Evolutionary conservation across 2,888 invertebrate species (phyloP).

Genomic region (Amphipyra berbera): DNA sequence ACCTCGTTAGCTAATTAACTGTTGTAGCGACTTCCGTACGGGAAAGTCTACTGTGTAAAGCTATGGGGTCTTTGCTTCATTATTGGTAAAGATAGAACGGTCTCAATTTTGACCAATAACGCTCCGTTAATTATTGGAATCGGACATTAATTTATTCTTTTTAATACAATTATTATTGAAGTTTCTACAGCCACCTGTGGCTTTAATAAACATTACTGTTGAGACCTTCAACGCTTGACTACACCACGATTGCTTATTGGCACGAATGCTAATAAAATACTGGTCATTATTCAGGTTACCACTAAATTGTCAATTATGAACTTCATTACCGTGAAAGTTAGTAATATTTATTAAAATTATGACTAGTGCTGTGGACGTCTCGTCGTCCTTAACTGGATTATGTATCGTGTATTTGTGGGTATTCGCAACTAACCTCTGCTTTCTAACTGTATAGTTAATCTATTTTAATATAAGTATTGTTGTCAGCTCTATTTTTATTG

Average conservation of each 20-base stretch:
- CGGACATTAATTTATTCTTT: slow-evolving; percentile 6
- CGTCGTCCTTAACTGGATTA: slow-evolving; percentile 48
- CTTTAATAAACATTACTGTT: slow-evolving; percentile 29
- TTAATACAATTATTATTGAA: slow-evolving; percentile 14
- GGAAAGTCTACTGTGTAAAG: no score
- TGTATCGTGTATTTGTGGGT: slow-evolving; percentile 50
- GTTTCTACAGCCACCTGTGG: slow-evolving; percentile 28
- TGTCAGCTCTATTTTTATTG: neutral
- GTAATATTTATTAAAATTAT: slow-evolving; percentile 35
- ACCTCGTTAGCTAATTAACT: no score
- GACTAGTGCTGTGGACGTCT: slow-evolving; percentile 20
- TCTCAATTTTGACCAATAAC: no score
- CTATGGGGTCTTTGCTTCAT: no score
- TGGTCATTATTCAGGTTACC: slow-evolving; percentile 38
- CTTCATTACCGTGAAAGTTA: slow-evolving; percentile 21
- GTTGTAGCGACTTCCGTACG: no score
- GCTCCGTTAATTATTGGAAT: no score
- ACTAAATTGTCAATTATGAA: slow-evolving; percentile 28
- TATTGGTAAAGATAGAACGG: no score
- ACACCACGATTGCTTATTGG: slow-evolving; percentile 33
- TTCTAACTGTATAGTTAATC: slow-evolving; percentile 18
- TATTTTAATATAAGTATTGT: neutral
- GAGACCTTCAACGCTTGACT: slow-evolving; percentile 42
- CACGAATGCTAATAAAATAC: slow-evolving; percentile 45
- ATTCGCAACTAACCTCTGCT: slow-evolving; percentile 40